Conservation (phyloP, 2,888 invertebrate species). For the Hydrotaea diabolus region DNA sequence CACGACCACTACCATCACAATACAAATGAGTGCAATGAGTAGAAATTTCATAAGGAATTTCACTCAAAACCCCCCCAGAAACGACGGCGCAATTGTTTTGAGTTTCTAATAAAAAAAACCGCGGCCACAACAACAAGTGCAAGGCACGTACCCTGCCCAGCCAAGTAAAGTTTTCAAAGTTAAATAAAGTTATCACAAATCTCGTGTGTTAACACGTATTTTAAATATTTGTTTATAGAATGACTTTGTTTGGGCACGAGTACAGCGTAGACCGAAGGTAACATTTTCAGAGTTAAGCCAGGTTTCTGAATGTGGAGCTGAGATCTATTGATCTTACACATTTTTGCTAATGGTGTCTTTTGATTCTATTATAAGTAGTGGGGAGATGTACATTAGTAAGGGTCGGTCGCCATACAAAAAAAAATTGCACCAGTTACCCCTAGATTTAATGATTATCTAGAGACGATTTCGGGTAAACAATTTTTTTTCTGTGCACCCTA, state of each 20-base stretch:
- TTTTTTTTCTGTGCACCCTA: too few species aligned
- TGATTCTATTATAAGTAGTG: too few species aligned
- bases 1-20: too few species aligned
- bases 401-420: too few species aligned
- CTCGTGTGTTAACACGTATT: slow-evolving; percentile 50
- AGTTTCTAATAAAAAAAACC: slow-evolving; percentile 36
- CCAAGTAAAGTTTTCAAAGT: slow-evolving; percentile 2
- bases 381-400: too few species aligned
- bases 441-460: too few species aligned
- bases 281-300: background rate
- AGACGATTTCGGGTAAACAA: too few species aligned
- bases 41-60: background rate
- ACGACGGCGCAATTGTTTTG: slow-evolving; percentile 6
- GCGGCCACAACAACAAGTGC: slow-evolving; percentile 4
- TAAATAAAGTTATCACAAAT: slow-evolving; percentile 16
- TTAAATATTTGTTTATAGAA: slow-evolving; percentile 50
- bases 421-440: too few species aligned
- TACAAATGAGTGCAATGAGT: slow-evolving; percentile 32
- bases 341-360: background rate
- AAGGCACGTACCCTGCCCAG: background rate
- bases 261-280: background rate
- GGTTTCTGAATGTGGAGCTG: background rate
- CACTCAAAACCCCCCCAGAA: slow-evolving; percentile 12
- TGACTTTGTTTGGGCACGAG: background rate
- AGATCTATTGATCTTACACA: background rate